Conservation (phyloP, 1,140 invertebrate genomes). For the Drosophila rufa region DNA sequence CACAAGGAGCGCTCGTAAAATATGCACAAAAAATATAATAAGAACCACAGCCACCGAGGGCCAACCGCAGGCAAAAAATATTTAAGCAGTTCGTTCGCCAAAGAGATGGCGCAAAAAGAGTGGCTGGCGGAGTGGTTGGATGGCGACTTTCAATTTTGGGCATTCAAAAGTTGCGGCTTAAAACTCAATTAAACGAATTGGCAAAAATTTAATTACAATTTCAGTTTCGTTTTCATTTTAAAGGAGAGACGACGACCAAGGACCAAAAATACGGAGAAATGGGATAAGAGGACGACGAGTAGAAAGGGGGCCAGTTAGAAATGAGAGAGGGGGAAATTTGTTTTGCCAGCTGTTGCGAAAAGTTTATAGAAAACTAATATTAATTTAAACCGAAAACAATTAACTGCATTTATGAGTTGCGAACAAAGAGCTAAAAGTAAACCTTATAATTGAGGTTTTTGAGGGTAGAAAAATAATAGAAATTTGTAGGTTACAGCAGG, state of each 20-base stretch:
- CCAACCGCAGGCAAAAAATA: slow-evolving; percentile 47
- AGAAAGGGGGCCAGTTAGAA: not conserved
- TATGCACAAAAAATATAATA: slow-evolving; percentile 50
- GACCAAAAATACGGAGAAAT: not conserved
- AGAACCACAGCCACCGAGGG: slow-evolving; percentile 6
- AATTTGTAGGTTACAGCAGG: too few relatives aligned
- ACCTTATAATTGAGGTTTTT: not conserved
- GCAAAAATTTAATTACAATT: slow-evolving; percentile 79
- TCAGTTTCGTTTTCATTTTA: slow-evolving; percentile 44
- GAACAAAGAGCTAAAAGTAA: not conserved
- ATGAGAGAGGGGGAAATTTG: slow-evolving; percentile 3
- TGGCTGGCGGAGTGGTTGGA: not conserved
- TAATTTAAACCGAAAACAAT: slow-evolving; percentile 55
- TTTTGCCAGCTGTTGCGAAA: slow-evolving; percentile 45
- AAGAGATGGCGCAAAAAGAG: not conserved
- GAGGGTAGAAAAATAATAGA: not conserved
- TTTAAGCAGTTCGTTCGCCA: slow-evolving; percentile 40
- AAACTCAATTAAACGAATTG: slow-evolving; percentile 82
- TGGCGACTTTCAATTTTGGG: slow-evolving; percentile 61
- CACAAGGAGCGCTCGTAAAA: slow-evolving; percentile 58
- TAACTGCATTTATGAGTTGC: slow-evolving; percentile 34
- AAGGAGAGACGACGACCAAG: slow-evolving; percentile 27
- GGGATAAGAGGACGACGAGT: not conserved
- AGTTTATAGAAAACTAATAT: slow-evolving; percentile 61
- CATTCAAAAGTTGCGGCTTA: slow-evolving; percentile 70